Evolutionary conservation across 2,113 vertebrate species (phyloP).

Genomic region (Colaptes auratus): DNA sequence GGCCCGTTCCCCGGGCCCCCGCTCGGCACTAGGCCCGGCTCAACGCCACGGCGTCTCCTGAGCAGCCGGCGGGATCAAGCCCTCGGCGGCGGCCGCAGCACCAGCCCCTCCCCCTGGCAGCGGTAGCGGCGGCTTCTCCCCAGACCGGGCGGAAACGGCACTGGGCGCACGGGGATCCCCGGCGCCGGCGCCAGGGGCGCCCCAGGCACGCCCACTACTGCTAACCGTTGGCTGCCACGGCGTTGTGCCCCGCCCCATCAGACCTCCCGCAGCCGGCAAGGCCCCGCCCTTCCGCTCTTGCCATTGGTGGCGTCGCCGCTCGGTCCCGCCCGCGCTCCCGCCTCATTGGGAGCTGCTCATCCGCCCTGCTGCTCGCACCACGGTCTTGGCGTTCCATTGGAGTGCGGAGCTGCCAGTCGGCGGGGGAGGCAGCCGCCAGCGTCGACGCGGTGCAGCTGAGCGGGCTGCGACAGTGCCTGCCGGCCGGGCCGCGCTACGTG

Average conservation of each 20-base stretch:
- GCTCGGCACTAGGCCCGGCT: slow-evolving; percentile 80
- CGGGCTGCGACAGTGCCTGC: not conserved
- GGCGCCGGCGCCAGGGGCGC: slow-evolving; percentile 86
- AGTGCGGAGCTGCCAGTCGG: not conserved
- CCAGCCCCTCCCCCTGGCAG: slow-evolving; percentile 86
- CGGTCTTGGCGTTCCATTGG: not conserved
- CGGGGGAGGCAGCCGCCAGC: not conserved
- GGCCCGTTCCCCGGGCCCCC: slow-evolving; percentile 53
- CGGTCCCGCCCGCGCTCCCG: not conserved
- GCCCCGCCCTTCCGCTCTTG: not conserved
- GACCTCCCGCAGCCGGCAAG: slow-evolving; percentile 20
- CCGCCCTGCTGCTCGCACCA: not conserved
- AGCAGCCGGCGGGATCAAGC: slow-evolving; percentile 62
- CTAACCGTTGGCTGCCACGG: slow-evolving; percentile 71
- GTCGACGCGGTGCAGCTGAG: not conserved
- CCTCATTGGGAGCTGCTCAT: not conserved
- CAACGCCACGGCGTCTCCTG: slow-evolving; percentile 91
- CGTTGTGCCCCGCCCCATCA: slow-evolving; percentile 2
- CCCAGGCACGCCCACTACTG: slow-evolving; percentile 63
- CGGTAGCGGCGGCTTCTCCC: slow-evolving; percentile 69
- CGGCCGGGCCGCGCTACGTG: not conserved
- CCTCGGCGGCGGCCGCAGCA: slow-evolving; percentile 68
- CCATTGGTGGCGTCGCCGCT: not conserved
- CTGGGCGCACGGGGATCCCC: slow-evolving; percentile 91
- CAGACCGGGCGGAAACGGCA: slow-evolving; percentile 94